These are phyloP conservation scores for Laticauda colubrina DNA, from an alignment of 2,113 vertebrate species.

Conservation along the genomic window DNA sequence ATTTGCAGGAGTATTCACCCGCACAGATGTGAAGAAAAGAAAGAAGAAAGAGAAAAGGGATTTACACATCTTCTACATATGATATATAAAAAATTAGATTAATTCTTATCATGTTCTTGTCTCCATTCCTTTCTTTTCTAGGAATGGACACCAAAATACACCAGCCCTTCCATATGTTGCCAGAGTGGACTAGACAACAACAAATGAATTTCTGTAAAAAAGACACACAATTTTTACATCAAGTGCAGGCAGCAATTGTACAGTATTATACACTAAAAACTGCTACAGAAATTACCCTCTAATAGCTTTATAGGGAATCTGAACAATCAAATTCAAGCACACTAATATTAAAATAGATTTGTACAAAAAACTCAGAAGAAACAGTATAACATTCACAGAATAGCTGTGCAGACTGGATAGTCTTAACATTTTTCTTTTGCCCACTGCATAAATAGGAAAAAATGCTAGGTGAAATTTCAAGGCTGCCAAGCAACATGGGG, in stretches of 20 bases:
- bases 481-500: not conserved
- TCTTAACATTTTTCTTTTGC: not conserved
- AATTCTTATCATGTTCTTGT: slow-evolving; percentile 49
- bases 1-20: slow-evolving; percentile 85
- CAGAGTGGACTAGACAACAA: slow-evolving; percentile 60
- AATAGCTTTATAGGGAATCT: not conserved
- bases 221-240: not conserved
- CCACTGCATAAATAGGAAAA: not conserved
- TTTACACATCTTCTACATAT: slow-evolving; percentile 59
- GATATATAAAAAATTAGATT: slow-evolving; percentile 61
- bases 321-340: slow-evolving; percentile 33
- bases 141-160: slow-evolving; percentile 42
- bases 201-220: slow-evolving; percentile 54
- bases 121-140: slow-evolving; percentile 22
- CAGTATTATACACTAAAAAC: not conserved
- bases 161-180: slow-evolving; percentile 55
- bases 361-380: slow-evolving; percentile 46
- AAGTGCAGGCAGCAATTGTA: not conserved
- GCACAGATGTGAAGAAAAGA: slow-evolving; percentile 82
- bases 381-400: slow-evolving; percentile 38
- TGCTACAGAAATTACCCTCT: not conserved
- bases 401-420: not conserved
- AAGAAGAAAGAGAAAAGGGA: slow-evolving; percentile 64
- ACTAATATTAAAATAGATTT: slow-evolving; percentile 56
- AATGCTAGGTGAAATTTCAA: not conserved